Conservation (phyloP, 2,113 vertebrate species). For the Tamias sibiricus region DNA sequence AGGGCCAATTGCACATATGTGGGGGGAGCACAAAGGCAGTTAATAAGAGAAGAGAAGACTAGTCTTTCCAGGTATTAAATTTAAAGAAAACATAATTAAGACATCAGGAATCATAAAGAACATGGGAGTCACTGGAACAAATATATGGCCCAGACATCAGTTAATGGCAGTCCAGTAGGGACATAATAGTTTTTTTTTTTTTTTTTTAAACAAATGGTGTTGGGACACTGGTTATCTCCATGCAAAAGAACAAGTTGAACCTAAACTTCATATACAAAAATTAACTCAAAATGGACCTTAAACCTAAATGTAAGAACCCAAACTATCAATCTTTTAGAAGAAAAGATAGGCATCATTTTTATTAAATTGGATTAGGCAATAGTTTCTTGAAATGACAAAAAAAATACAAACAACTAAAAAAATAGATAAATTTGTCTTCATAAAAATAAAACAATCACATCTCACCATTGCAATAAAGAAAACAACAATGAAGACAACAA, state of each 20-base stretch:
- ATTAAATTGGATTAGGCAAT: background rate
- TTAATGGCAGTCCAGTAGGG: background rate
- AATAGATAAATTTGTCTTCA: background rate
- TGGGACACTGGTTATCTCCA: background rate
- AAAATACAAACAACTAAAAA: background rate
- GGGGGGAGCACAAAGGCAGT: background rate
- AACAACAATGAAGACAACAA: background rate
- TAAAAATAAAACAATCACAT: background rate
- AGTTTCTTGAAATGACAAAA: background rate
- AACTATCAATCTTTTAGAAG: background rate
- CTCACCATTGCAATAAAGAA: background rate
- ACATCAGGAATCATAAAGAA: background rate
- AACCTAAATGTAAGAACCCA: background rate
- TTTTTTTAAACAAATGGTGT: background rate
- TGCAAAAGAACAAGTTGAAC: background rate
- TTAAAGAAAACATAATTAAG: background rate
- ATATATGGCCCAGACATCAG: background rate
- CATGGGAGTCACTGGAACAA: background rate
- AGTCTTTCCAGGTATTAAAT: background rate
- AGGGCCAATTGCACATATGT: background rate
- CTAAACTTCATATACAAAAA: background rate
- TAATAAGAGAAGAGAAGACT: background rate
- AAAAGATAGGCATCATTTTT: background rate
- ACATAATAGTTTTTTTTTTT: background rate
- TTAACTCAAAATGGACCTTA: background rate